Conservation (phyloP, 2,113 vertebrate genomes). For the Patagioenas fasciata region DNA sequence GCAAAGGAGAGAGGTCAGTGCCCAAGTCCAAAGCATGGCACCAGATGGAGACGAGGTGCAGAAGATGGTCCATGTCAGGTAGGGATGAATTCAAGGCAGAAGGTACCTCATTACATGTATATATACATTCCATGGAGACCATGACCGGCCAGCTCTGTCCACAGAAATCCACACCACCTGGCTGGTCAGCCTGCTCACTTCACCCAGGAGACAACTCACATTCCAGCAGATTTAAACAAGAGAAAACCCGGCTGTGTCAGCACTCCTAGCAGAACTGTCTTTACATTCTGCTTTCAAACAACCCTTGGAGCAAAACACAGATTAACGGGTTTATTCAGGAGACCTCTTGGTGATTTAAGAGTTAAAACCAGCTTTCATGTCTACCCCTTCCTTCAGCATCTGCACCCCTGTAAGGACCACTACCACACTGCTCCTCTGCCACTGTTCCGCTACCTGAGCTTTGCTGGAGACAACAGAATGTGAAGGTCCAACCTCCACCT, state of each 20-base stretch:
- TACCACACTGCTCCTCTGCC: background rate
- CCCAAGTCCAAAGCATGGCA: background rate
- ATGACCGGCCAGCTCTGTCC: background rate
- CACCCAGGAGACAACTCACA: background rate
- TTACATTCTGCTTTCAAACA: constrained; percentile 19
- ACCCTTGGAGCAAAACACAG: background rate
- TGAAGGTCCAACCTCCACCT: background rate
- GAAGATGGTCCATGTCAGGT: background rate
- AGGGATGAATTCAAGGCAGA: background rate
- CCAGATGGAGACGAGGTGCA: background rate
- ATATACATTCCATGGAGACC: background rate
- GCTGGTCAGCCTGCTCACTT: background rate
- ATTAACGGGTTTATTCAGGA: background rate
- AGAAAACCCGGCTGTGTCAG: background rate
- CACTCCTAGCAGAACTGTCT: background rate
- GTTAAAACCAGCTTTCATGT: background rate
- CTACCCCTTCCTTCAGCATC: background rate
- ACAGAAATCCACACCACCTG: background rate
- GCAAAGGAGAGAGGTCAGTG: background rate
- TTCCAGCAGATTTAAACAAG: background rate
- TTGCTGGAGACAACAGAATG: background rate
- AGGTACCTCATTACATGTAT: background rate
- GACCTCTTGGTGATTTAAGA: background rate
- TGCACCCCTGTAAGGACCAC: background rate
- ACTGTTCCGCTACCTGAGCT: background rate